Evolutionary conservation across 2,797 vertebrate genomes (phyloP), one percentile per base, ranked within the genome.

Genomic region (Kryptopterus vitreolus): DNA sequence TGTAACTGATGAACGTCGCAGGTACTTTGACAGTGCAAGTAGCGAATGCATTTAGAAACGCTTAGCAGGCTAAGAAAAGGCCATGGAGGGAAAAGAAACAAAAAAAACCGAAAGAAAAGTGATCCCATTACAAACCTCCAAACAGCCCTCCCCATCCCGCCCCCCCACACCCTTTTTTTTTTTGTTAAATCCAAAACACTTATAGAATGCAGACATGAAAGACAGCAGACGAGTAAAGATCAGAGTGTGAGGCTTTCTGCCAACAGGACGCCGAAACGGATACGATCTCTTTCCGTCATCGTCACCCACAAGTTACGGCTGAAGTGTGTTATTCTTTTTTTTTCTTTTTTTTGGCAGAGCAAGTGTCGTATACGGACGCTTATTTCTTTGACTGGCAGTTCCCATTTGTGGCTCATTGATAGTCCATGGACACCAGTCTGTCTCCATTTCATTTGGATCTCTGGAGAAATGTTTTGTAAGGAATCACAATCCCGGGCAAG

Each of bases 191-290:
- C 81, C 73, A 68, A 88, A 91, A 92, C 88, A 92, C 85, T 83
- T 85, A 90, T 71, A 89, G 84, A 90, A 91, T 84, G 91, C 87
- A 91, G 85, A 89, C 89, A 83, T 74, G 78, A 76, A 85, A 78
- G 84, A 85, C 66, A 76, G 76, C 71, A 79, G 78, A 80, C 72
- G 43, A 77, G 79, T 72, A 81, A 83, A 78, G 72, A 63, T 81
- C 76, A 62, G 52, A 33, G 77, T 61, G 33, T 13, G 16, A 53
- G 65, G 59, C 38, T 59, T 58, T 76, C 79, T 10, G 66, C 69
- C 58, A 71, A 68, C 38, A 66, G 68, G 55, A 72, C 31, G 59
- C 74, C 38, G 10, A 84, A 79, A 53, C 31, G 24, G 81, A 78
- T 72, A 62, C 65, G 50, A 86, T 79, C 65, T 65, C 69, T 70